phyloP scores from a whole-genome alignment of 2,888 invertebrate species.

The Apamea monoglypha region DNA sequence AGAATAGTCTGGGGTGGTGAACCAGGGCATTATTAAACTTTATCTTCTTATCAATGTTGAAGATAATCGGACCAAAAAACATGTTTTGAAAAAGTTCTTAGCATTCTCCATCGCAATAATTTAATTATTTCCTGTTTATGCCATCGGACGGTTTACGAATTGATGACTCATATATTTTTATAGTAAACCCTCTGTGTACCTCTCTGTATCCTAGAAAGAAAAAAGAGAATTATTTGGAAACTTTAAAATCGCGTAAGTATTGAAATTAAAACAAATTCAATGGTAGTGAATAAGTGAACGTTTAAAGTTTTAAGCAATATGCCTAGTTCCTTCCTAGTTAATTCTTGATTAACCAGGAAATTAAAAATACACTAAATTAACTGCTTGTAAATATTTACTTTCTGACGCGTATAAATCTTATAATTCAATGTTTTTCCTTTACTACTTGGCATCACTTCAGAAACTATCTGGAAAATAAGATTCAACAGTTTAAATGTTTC shows the following conservation, averaged over 20 bases:
- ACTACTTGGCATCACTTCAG: conserved; percentile 49
- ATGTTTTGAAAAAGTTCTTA: conserved; percentile 20
- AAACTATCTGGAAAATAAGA: conserved; percentile 38
- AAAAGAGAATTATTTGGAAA: neutral
- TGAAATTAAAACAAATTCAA: neutral
- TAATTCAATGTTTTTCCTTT: conserved; percentile 33
- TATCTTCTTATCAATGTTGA: conserved; percentile 11
- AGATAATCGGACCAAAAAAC: neutral
- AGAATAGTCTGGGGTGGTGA: neutral
- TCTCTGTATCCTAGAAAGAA: neutral
- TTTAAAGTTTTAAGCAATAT: neutral
- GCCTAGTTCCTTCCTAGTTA: neutral
- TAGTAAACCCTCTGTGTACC: neutral
- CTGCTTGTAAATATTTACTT: conserved; percentile 43
- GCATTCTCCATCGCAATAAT: conserved; percentile 11
- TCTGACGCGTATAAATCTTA: neutral
- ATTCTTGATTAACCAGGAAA: conserved; percentile 1
- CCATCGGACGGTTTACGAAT: neutral
- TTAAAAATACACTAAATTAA: conserved; percentile 28
- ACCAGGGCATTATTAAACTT: conserved; percentile 1
- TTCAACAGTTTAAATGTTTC: conserved; percentile 32
- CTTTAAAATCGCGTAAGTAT: neutral
- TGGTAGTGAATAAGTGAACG: neutral
- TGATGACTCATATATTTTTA: conserved; percentile 36
- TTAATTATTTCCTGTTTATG: conserved; percentile 42